phyloP scores from a whole-genome alignment of 2,113 vertebrate species.

The Montifringilla adamsi region DNA sequence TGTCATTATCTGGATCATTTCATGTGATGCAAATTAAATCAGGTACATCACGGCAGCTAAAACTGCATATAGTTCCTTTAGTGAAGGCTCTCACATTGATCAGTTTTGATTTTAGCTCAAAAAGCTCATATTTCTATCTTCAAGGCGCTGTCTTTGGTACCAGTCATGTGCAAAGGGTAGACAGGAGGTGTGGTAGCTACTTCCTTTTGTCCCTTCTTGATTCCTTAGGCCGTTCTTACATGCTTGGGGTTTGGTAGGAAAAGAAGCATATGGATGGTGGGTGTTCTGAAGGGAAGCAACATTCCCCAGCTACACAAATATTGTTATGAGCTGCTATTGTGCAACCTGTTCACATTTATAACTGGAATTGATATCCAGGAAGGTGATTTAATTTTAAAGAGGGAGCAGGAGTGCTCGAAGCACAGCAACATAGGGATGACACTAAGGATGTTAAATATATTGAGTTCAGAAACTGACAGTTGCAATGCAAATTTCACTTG shows the following conservation, averaged over 20 bases:
- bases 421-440: not conserved
- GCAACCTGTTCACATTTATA: not conserved
- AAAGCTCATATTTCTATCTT: not conserved
- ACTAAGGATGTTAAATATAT: not conserved
- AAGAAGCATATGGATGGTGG: not conserved
- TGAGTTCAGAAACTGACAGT: not conserved
- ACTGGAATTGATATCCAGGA: not conserved
- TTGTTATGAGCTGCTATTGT: not conserved
- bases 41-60: not conserved
- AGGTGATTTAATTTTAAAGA: not conserved
- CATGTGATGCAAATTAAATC: conserved; percentile 26
- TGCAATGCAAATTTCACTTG: not conserved
- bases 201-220: not conserved
- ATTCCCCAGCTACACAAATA: not conserved
- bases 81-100: not conserved
- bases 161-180: not conserved
- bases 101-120: not conserved
- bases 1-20: conserved; percentile 35
- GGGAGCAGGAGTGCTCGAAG: not conserved
- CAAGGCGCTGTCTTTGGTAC: not conserved
- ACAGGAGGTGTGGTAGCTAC: not conserved
- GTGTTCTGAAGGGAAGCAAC: not conserved
- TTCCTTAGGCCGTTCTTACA: not conserved
- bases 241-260: not conserved
- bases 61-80: not conserved